Conservation (phyloP, 1,140 invertebrate genomes). For the Drosophila mauritiana region DNA sequence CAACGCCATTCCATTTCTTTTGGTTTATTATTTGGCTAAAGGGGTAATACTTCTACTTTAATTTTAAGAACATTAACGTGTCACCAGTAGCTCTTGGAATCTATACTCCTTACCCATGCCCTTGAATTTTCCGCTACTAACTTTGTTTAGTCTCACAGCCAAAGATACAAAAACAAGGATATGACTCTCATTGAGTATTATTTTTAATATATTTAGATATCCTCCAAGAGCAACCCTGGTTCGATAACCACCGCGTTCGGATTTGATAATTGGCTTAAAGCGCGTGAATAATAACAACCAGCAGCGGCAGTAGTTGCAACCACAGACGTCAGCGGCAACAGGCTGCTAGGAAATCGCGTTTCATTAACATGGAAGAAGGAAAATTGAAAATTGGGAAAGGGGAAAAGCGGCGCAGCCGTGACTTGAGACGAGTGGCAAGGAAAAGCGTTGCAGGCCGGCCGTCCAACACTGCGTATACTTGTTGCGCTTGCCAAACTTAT, state of each 20-base stretch:
- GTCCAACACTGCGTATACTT: constrained; percentile 70
- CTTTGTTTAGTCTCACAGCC: too few species aligned
- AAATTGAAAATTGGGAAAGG: constrained; percentile 62
- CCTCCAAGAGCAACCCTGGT: constrained; percentile 1
- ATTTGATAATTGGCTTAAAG: constrained; percentile 76
- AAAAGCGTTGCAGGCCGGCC: not conserved
- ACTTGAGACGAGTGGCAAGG: constrained; percentile 50
- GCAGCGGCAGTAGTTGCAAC: constrained; percentile 43
- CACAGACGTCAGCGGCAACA: constrained; percentile 29
- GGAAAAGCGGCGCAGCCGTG: constrained; percentile 46
- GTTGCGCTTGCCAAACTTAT: constrained; percentile 48
- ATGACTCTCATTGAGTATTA: not conserved
- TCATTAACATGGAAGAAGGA: constrained; percentile 73
- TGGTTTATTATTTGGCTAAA: too few species aligned
- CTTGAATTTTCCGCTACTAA: not conserved
- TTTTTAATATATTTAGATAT: not conserved
- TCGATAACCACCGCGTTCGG: constrained; percentile 9
- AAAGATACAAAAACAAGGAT: too few species aligned
- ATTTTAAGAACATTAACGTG: too few species aligned
- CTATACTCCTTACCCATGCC: too few species aligned
- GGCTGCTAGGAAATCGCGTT: constrained; percentile 74
- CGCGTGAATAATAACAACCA: constrained; percentile 79
- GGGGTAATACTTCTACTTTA: too few species aligned
- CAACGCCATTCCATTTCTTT: too few species aligned
- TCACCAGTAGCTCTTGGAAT: too few species aligned